A percentile compares a stretch with the other conserved stretches of the same genome.
phyloP scores from a whole-genome alignment of 2,113 vertebrate species.

The Grammomys surdaster region DNA sequence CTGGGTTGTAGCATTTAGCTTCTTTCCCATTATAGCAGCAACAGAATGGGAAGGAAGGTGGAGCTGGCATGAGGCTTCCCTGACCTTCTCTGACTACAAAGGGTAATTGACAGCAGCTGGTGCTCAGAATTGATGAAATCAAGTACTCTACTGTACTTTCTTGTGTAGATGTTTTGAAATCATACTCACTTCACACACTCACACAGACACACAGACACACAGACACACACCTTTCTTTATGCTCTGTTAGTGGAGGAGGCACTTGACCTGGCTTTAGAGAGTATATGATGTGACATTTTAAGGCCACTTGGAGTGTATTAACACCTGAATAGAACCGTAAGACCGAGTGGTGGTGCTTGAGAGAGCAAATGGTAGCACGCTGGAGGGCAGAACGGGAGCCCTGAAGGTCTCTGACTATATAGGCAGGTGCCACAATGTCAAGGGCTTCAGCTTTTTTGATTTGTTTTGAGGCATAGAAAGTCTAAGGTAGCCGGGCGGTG shows the following conservation, averaged over 20 bases:
- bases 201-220: background rate
- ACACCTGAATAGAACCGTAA: background rate
- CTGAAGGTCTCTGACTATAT: background rate
- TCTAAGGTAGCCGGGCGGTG: too few species aligned
- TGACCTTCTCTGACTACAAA: background rate
- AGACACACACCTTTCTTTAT: background rate
- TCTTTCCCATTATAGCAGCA: constrained; percentile 37
- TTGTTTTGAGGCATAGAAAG: background rate
- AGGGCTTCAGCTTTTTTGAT: background rate
- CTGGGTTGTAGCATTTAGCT: constrained; percentile 24
- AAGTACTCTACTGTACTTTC: constrained; percentile 53
- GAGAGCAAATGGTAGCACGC: background rate
- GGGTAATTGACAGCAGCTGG: constrained; percentile 11
- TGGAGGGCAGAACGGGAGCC: background rate
- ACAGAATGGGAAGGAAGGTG: constrained; percentile 44
- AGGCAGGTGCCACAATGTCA: background rate
- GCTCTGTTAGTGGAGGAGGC: background rate
- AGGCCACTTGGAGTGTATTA: too few species aligned
- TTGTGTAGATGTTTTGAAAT: constrained; percentile 30
- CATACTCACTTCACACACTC: background rate
- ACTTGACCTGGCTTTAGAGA: background rate
- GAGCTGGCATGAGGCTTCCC: background rate
- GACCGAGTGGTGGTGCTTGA: background rate
- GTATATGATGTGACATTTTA: background rate
- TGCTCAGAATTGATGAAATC: constrained; percentile 20